Conservation (phyloP, 2,797 vertebrate species). For the Iguana delicatissima region DNA sequence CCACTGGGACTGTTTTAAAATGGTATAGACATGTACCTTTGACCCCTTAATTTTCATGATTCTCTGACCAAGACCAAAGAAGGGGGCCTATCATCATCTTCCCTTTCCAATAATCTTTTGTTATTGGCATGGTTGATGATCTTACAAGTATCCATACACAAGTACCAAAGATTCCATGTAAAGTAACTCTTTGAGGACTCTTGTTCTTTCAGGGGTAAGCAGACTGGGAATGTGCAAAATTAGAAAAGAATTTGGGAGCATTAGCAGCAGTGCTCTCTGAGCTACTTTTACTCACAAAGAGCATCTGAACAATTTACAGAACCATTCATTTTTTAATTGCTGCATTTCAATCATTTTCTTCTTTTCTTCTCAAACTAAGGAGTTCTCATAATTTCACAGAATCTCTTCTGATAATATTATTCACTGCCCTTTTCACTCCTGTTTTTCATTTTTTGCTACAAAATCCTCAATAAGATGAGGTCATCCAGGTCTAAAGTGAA, state of each 20-base stretch:
- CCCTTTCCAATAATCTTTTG: no score
- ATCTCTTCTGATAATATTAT: background rate
- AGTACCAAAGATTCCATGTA: background rate
- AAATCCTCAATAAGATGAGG: background rate
- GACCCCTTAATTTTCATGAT: background rate
- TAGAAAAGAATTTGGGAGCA: background rate
- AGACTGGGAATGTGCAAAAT: background rate
- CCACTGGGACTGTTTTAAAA: background rate
- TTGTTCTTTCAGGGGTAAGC: background rate
- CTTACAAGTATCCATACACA: background rate
- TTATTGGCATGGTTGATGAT: background rate
- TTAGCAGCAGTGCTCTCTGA: background rate
- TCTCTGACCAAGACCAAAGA: background rate
- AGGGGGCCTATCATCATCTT: background rate
- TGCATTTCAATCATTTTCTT: background rate
- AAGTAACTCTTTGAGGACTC: background rate
- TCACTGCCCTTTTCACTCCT: fast-evolving
- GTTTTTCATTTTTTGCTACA: background rate
- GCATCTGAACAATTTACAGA: background rate
- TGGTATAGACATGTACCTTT: no score
- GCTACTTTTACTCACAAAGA: background rate
- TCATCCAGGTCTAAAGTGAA: background rate
- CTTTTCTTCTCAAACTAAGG: background rate
- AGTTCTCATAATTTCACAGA: background rate
- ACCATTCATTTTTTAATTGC: background rate